A percentile compares a stretch with the other conserved stretches of the same genome.
phyloP scores from a whole-genome alignment of 2,888 invertebrate species.

The Scaeva pyrastri region DNA sequence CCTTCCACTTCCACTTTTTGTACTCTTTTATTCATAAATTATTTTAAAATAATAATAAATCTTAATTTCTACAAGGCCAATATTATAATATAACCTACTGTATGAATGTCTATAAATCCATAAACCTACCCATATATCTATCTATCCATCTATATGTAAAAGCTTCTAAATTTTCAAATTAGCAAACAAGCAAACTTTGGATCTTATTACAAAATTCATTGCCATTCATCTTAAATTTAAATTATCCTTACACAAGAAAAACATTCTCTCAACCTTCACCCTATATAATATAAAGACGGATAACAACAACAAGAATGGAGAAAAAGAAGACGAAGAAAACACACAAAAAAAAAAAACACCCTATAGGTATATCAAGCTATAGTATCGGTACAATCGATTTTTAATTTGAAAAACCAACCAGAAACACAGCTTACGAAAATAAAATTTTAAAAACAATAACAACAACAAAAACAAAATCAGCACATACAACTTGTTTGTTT shows the following conservation, averaged over 20 bases:
- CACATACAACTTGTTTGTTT: slow-evolving; percentile 22
- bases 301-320: neutral
- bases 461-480: neutral
- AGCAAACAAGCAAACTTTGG: slow-evolving; percentile 21
- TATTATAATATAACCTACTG: no score
- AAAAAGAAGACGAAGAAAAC: neutral
- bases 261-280: slow-evolving; percentile 52
- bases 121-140: neutral
- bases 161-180: slow-evolving; percentile 7
- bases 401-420: slow-evolving; percentile 58
- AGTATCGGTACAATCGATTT: slow-evolving; percentile 64
- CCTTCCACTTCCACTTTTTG: no score
- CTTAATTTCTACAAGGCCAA: neutral
- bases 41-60: slow-evolving; percentile 3
- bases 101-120: neutral
- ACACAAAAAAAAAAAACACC: slow-evolving; percentile 2
- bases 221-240: slow-evolving; percentile 36
- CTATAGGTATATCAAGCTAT: slow-evolving; percentile 27
- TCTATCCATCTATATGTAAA: neutral
- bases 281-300: neutral
- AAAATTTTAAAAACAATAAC: neutral
- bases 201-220: slow-evolving; percentile 55
- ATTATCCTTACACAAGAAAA: neutral
- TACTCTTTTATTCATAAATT: neutral
- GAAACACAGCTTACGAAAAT: slow-evolving; percentile 26